Conservation (phyloP, 2,888 invertebrate genomes). For the Amphipoea oculea region DNA sequence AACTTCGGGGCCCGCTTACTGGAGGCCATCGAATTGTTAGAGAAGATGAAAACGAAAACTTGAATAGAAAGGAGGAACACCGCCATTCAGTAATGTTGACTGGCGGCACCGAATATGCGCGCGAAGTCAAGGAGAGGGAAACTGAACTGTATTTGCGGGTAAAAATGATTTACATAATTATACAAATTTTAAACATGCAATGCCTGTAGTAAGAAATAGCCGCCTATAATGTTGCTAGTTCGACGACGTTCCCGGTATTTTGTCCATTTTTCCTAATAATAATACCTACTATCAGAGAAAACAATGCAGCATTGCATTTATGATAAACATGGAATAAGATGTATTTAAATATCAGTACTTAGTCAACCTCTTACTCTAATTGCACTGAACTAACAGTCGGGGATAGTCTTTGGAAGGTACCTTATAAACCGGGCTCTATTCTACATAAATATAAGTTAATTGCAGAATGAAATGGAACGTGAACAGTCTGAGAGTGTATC, state of each 20-base stretch:
- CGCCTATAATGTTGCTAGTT: neutral
- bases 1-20: conserved; percentile 81
- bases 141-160: conserved; percentile 81
- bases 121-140: conserved; percentile 80
- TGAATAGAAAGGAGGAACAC: conserved; percentile 81
- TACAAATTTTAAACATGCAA: neutral
- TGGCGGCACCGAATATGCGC: conserved; percentile 81
- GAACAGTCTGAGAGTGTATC: conserved; percentile 75
- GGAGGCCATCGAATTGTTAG: conserved; percentile 80
- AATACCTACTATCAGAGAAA: neutral
- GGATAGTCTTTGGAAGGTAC: neutral
- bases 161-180: conserved; percentile 31
- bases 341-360: neutral
- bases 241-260: neutral
- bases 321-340: neutral
- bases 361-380: neutral
- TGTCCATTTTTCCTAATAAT: neutral
- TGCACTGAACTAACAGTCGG: neutral
- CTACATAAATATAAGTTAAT: conserved; percentile 3
- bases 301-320: conserved; percentile 4
- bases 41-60: conserved; percentile 74
- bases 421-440: neutral
- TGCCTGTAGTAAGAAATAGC: neutral
- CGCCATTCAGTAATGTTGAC: conserved; percentile 75
- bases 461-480: conserved; percentile 78